These are phyloP conservation scores for Leptopterna dolabrata DNA, from an alignment of 2,888 invertebrate species.

Conservation along the genomic window DNA sequence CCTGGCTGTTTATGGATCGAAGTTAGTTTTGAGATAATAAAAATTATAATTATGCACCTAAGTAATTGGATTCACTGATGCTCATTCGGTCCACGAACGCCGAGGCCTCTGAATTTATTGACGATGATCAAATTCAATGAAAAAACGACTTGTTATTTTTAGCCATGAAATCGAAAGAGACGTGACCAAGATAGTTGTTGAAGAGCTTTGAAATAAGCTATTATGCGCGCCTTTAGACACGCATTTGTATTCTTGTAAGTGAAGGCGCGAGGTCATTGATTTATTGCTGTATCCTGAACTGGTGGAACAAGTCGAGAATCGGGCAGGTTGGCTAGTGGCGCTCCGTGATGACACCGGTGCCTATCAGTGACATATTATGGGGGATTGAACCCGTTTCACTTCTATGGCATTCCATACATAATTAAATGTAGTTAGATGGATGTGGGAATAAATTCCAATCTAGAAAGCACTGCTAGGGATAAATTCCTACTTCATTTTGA, in stretches of 20 bases:
- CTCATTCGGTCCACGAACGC: too few relatives aligned
- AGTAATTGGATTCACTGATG: too few relatives aligned
- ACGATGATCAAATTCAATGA: too few relatives aligned
- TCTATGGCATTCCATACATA: not conserved
- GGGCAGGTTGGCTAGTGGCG: not conserved
- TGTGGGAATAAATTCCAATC: too few relatives aligned
- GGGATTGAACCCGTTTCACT: not conserved
- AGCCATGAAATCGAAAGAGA: not conserved
- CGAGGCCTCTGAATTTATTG: too few relatives aligned
- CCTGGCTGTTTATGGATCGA: too few relatives aligned
- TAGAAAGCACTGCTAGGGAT: too few relatives aligned
- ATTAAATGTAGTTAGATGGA: too few relatives aligned
- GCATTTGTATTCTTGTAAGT: not conserved
- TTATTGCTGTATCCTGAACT: not conserved
- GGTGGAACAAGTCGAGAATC: not conserved
- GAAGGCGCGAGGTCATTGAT: not conserved
- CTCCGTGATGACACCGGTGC: not conserved
- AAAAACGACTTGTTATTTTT: not conserved
- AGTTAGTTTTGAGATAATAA: too few relatives aligned
- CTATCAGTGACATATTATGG: not conserved
- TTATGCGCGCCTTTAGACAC: not conserved
- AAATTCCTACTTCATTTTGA: too few relatives aligned
- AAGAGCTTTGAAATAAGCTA: not conserved
- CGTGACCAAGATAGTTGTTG: not conserved
- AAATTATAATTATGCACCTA: too few relatives aligned